Evolutionary conservation across 2,888 invertebrate genomes (phyloP).

Genomic region (Prenolepis imparis): DNA sequence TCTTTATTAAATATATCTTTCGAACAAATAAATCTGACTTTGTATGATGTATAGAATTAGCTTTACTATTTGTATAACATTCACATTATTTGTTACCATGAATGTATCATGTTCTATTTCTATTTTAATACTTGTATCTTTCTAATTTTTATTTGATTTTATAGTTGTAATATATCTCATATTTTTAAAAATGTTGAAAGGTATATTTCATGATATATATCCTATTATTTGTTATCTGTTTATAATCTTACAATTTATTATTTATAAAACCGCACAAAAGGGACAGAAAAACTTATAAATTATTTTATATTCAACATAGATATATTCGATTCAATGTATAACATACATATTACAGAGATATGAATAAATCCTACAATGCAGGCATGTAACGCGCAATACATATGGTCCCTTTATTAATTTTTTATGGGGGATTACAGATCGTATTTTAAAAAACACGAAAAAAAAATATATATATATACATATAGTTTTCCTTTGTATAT

Average conservation of each 20-base stretch:
- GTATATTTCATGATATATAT: not conserved
- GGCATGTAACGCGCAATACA: slow-evolving; percentile 57
- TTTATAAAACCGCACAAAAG: not conserved
- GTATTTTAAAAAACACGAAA: slow-evolving; percentile 35
- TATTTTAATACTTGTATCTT: not conserved
- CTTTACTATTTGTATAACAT: not conserved
- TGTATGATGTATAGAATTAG: not conserved
- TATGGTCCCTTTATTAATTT: slow-evolving; percentile 71
- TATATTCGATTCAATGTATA: slow-evolving; percentile 49
- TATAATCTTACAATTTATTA: not conserved
- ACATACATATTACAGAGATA: slow-evolving; percentile 39
- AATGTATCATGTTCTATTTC: not conserved
- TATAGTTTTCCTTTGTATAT: slow-evolving; percentile 9
- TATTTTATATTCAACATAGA: slow-evolving; percentile 41
- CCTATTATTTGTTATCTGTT: slow-evolving; percentile 22
- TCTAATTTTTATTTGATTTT: slow-evolving; percentile 4
- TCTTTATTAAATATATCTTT: slow-evolving; percentile 1
- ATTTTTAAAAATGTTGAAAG: not conserved
- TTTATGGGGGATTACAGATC: slow-evolving; percentile 53
- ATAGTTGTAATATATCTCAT: not conserved
- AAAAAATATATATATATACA: not conserved
- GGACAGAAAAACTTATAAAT: not conserved
- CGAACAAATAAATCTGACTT: not conserved
- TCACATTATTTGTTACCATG: not conserved
- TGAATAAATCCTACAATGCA: slow-evolving; percentile 50